Evolutionary conservation across 2,888 invertebrate species (phyloP).

Genomic region (Alloscopus bannaensis): DNA sequence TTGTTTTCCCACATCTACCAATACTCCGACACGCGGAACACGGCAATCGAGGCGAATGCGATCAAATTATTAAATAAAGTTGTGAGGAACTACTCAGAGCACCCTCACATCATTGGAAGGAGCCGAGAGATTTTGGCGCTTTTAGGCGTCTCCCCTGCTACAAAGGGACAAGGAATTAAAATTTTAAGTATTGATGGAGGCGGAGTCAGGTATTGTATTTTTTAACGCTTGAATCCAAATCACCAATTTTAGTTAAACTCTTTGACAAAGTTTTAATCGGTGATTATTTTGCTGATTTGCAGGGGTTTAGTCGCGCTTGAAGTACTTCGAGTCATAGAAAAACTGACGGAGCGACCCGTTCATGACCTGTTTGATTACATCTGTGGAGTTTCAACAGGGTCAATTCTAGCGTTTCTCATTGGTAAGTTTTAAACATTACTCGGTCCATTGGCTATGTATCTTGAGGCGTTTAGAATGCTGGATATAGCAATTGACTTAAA

Average conservation of each 20-base stretch:
- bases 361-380: conserved; percentile 91
- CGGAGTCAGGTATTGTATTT: conserved; percentile 80
- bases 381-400: conserved; percentile 89
- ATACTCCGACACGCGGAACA: conserved; percentile 84
- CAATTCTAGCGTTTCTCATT: conserved; percentile 85
- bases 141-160: conserved; percentile 83
- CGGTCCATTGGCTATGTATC: no score
- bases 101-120: conserved; percentile 59
- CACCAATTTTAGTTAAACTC: no score
- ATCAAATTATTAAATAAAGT: conserved; percentile 62
- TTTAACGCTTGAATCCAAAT: no score
- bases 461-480: no score
- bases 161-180: conserved; percentile 84
- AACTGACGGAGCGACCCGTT: conserved; percentile 81
- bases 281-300: conserved; percentile 63
- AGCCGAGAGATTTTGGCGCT: conserved; percentile 81
- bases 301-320: conserved; percentile 91
- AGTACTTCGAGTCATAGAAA: conserved; percentile 86
- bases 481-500: no score
- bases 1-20: conserved; percentile 84
- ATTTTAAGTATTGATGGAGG: conserved; percentile 93
- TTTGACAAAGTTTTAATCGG: background rate
- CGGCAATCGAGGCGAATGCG: conserved; percentile 81
- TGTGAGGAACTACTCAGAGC: conserved; percentile 52
- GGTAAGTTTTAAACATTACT: conserved; percentile 77